These are phyloP conservation scores for Hyperoodon ampullatus DNA, from an alignment of 2,113 vertebrate genomes.

Conservation along the genomic window DNA sequence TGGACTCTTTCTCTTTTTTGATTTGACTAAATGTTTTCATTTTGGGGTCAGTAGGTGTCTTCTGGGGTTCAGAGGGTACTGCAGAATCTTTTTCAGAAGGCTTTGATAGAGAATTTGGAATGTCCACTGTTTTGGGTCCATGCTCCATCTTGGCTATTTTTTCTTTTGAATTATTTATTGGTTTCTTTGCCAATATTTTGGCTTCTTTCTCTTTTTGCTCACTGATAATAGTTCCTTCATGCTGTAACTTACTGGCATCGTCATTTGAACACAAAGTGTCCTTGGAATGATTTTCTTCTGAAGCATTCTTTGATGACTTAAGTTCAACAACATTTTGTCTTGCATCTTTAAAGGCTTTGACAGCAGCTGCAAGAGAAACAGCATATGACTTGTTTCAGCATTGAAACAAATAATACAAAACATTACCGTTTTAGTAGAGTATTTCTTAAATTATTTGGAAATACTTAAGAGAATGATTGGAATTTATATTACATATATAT, in stretches of 20 bases:
- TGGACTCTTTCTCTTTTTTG: conserved; percentile 33
- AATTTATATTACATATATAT: conserved; percentile 22
- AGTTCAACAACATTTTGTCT: conserved; percentile 81
- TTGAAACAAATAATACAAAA: conserved; percentile 15
- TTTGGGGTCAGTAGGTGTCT: conserved; percentile 33
- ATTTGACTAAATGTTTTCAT: conserved; percentile 52
- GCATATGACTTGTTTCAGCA: conserved; percentile 32
- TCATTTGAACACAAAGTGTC: conserved; percentile 57
- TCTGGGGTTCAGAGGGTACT: conserved; percentile 42
- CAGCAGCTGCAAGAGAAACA: conserved; percentile 83
- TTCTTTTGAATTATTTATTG: conserved; percentile 20
- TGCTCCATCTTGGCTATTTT: conserved; percentile 33
- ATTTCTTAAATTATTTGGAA: conserved; percentile 33
- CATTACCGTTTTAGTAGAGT: background rate
- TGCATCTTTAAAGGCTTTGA: conserved; percentile 93
- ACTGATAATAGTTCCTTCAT: background rate
- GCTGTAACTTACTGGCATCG: conserved; percentile 51
- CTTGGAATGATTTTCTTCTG: conserved; percentile 71
- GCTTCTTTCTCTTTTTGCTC: conserved; percentile 58
- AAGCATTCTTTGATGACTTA: conserved; percentile 54
- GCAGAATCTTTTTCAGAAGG: conserved; percentile 9
- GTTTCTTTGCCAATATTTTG: conserved; percentile 57
- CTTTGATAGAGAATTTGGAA: conserved; percentile 17
- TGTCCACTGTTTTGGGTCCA: conserved; percentile 29
- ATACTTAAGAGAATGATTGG: background rate